Conservation (phyloP, 2,888 invertebrate genomes). For the Aromia moschata region DNA sequence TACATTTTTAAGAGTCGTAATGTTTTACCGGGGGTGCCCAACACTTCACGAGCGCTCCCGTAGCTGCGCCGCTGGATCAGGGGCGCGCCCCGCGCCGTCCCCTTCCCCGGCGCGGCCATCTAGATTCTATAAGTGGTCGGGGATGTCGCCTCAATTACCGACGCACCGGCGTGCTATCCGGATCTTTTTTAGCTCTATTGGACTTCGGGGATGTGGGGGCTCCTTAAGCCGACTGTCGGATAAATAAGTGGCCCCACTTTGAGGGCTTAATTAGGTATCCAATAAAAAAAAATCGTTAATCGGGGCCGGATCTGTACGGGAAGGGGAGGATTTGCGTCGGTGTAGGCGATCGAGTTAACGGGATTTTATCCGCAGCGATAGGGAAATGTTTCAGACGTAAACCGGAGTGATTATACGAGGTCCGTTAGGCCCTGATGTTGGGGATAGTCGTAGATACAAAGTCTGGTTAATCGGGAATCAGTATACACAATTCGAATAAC, state of each 20-base stretch:
- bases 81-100: conserved; percentile 37
- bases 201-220: conserved; percentile 49
- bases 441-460: too few species aligned
- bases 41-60: too few species aligned
- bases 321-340: conserved; percentile 34
- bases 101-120: conserved; percentile 29
- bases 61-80: conserved; percentile 58
- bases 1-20: too few species aligned
- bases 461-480: too few species aligned
- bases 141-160: conserved; percentile 49
- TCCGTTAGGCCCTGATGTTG: too few species aligned
- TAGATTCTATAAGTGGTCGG: conserved; percentile 53
- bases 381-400: too few species aligned
- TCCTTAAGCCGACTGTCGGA: conserved; percentile 51
- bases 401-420: too few species aligned
- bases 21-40: too few species aligned
- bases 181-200: conserved; percentile 52
- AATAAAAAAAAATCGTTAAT: conserved; percentile 36
- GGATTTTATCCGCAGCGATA: neutral
- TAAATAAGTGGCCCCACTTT: conserved; percentile 46
- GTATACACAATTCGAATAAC: too few species aligned
- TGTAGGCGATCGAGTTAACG: conserved; percentile 16
- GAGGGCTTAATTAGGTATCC: conserved; percentile 39
- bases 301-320: conserved; percentile 10
- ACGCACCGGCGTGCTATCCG: conserved; percentile 44